Base-by-base conservation (phyloP, 2,113 vertebrate species). In the Chionis minor region DNA sequence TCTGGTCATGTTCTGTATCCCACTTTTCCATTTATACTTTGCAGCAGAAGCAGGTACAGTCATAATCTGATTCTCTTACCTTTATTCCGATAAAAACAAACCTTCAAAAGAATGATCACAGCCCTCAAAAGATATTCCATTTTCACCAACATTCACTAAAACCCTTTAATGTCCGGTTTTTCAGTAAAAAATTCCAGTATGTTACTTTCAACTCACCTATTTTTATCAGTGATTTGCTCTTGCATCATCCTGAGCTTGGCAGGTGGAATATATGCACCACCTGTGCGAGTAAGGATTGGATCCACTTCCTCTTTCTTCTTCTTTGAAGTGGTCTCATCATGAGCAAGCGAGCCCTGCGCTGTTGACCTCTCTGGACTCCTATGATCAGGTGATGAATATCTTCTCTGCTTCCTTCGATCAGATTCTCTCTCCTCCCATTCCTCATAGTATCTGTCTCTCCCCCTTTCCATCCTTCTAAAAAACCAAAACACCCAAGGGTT, bases 201-300 rank as follows among this genome's bases (percentile, higher is more conserved):
- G 2, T 42, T 54, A 87, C 17, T 67, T 91, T 33, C 9, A 55
- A 89, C 97, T 90, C 74, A 98, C 99, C 99, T 99, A 95, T 98
- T 99, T 98, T 99, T 99, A 98, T 99, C 99, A 12, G 99, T 99
- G 86, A 99, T 99, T 96, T 99, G 99, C 63, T 99, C 99, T 94
- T 99, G 99, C 99, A 99, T 99, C 99, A 99, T 99, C 79, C 99
- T 98, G 69, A 99, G 99, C 90, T 99, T 99, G 69, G 99, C 99
- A 10, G 99, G 99, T 6, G 99, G 99, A 94, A 99, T 99, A 90
- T 99, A 99, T 0, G 99, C 99, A 42, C 99, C 99, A 20, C 99
- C 99, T 1, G 99, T 99, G 54, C 99, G 98, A 32, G 99, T 99
- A 61, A 99, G 98, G 87, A 99, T 99, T 42, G 99, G 99, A 96